phyloP scores from a whole-genome alignment of 1,140 invertebrate genomes.

The Mamestra configurata region DNA sequence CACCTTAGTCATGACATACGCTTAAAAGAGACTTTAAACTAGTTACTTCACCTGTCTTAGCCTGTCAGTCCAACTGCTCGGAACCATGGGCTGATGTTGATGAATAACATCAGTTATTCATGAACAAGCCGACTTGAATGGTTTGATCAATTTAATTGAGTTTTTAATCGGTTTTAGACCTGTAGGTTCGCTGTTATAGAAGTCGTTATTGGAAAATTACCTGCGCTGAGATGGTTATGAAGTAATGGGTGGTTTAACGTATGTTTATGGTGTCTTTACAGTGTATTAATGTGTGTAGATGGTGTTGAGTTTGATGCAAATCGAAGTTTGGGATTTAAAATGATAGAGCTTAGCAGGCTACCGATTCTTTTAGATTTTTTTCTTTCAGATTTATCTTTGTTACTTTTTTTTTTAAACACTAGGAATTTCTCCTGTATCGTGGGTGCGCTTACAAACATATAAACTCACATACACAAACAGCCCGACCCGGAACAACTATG shows the following conservation, averaged over 20 bases:
- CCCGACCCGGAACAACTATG: too few species aligned
- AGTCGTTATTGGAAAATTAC: conserved; percentile 19
- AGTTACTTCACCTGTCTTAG: conserved; percentile 9
- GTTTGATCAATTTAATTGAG: conserved; percentile 24
- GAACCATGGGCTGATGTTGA: conserved; percentile 4
- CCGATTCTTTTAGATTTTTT: too few species aligned
- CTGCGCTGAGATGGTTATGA: not conserved
- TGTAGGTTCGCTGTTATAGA: not conserved
- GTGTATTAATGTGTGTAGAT: not conserved
- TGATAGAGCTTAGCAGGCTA: too few species aligned
- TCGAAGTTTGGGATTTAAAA: too few species aligned
- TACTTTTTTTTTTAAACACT: too few species aligned
- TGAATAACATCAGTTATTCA: conserved; percentile 10
- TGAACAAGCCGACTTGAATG: conserved; percentile 7
- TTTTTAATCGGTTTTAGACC: not conserved
- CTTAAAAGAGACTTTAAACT: conserved; percentile 9
- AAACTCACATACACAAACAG: too few species aligned
- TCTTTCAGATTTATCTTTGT: too few species aligned
- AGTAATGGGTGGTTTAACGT: not conserved
- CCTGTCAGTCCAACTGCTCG: not conserved
- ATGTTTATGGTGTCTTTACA: not conserved
- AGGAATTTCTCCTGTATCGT: too few species aligned
- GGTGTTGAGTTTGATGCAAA: too few species aligned
- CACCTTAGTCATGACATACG: not conserved
- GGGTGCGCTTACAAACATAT: too few species aligned